phyloP scores from a whole-genome alignment of 2,888 invertebrate genomes.

The Scrobipalpa atriplicella region DNA sequence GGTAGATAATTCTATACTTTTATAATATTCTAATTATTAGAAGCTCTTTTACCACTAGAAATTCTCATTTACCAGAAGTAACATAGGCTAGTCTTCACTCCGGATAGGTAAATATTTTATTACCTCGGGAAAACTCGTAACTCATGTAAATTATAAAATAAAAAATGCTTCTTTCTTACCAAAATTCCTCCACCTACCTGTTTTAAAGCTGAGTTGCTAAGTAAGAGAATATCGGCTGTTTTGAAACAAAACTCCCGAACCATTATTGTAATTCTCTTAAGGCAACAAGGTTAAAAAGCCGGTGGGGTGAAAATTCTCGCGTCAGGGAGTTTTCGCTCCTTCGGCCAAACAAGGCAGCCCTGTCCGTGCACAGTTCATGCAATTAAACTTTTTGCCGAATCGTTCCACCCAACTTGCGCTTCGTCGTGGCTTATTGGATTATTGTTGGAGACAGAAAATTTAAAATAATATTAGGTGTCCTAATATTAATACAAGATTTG shows the following conservation, averaged over 20 bases:
- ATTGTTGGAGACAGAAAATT: slow-evolving; percentile 51
- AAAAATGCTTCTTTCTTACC: background rate
- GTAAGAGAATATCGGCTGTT: slow-evolving; percentile 8
- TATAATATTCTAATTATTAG: no score
- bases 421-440: slow-evolving; percentile 59
- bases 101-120: no score
- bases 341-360: slow-evolving; percentile 48
- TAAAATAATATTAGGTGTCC: slow-evolving; percentile 31
- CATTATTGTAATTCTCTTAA: slow-evolving; percentile 26
- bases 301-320: background rate
- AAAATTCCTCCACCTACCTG: background rate
- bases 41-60: no score
- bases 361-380: slow-evolving; percentile 48
- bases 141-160: background rate
- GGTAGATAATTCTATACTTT: background rate
- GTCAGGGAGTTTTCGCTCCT: slow-evolving; percentile 17
- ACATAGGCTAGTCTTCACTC: no score
- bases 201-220: background rate
- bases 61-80: no score
- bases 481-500: background rate
- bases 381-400: slow-evolving; percentile 69
- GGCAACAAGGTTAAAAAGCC: slow-evolving; percentile 23
- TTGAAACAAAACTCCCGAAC: slow-evolving; percentile 30
- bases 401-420: slow-evolving; percentile 53
- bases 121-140: no score